phyloP scores from a whole-genome alignment of 2,888 invertebrate genomes.

The Trypoxylon attenuatum region DNA sequence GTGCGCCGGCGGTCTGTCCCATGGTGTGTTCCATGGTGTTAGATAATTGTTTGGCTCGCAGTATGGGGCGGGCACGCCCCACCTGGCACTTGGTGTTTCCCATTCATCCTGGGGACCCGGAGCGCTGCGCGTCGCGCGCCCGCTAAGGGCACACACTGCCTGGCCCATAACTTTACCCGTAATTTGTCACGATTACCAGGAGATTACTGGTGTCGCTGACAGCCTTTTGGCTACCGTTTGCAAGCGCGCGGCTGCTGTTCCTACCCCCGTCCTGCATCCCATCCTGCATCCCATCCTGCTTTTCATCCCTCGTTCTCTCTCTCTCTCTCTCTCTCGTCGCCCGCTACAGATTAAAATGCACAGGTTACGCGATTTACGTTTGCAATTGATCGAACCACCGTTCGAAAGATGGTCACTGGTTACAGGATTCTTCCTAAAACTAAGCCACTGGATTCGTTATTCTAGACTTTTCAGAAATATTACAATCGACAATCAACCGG shows the following conservation, averaged over 20 bases:
- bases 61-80: constrained; percentile 64
- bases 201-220: constrained; percentile 71
- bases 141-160: constrained; percentile 19
- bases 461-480: too few species aligned
- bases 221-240: constrained; percentile 63
- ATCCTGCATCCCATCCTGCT: constrained; percentile 1
- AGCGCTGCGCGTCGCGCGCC: constrained; percentile 14
- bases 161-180: constrained; percentile 50
- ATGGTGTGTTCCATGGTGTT: constrained; percentile 61
- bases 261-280: constrained; percentile 10
- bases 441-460: too few species aligned
- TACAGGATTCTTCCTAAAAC: too few species aligned
- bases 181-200: constrained; percentile 72
- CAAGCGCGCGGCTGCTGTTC: constrained; percentile 25
- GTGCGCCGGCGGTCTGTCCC: constrained; percentile 45
- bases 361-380: neutral
- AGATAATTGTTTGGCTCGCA: constrained; percentile 66
- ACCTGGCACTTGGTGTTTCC: constrained; percentile 64
- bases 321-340: neutral
- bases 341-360: neutral
- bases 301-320: too few species aligned
- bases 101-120: constrained; percentile 57
- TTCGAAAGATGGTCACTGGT: too few species aligned
- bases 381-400: neutral
- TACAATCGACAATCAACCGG: neutral